A percentile compares a stretch with the other conserved stretches of the same genome.
phyloP scores from a whole-genome alignment of 1,140 invertebrate species.

The Schlechtendalia chinensis region DNA sequence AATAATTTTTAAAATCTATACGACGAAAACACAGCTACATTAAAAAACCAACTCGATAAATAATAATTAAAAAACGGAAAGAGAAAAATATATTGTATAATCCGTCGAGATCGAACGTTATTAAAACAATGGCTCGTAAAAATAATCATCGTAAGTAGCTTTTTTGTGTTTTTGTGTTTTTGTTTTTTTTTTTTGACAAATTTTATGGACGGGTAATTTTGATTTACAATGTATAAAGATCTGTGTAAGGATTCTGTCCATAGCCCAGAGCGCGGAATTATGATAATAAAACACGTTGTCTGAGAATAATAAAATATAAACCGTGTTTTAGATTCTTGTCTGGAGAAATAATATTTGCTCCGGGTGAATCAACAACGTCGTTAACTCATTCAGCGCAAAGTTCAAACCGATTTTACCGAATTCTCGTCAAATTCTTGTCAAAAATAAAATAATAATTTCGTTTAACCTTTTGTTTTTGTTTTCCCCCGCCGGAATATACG shows the following conservation, averaged over 20 bases:
- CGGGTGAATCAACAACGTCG: constrained; percentile 18
- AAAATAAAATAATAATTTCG: not conserved
- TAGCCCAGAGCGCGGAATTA: constrained; percentile 28
- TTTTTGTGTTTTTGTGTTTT: too few species aligned
- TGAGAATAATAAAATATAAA: constrained; percentile 33
- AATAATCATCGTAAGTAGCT: constrained; percentile 3
- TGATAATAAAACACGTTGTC: constrained; percentile 35
- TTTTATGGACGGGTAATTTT: constrained; percentile 32
- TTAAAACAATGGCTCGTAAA: constrained; percentile 12
- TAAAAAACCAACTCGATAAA: constrained; percentile 11
- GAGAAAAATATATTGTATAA: not conserved
- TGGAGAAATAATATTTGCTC: constrained; percentile 41
- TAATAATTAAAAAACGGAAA: constrained; percentile 2
- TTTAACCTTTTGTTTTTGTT: too few species aligned
- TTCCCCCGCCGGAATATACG: too few species aligned
- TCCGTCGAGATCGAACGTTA: not conserved
- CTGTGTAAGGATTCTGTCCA: too few species aligned
- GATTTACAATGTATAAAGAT: constrained; percentile 36
- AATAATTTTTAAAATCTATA: constrained; percentile 1
- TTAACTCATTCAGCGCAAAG: constrained; percentile 36
- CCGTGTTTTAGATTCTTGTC: constrained; percentile 45
- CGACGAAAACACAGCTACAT: too few species aligned
- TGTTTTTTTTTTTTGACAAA: constrained; percentile 41
- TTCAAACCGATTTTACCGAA: not conserved
- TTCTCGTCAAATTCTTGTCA: not conserved